These are phyloP conservation scores for Plemyria rubiginata DNA, from an alignment of 2,888 invertebrate species.

Conservation along the genomic window DNA sequence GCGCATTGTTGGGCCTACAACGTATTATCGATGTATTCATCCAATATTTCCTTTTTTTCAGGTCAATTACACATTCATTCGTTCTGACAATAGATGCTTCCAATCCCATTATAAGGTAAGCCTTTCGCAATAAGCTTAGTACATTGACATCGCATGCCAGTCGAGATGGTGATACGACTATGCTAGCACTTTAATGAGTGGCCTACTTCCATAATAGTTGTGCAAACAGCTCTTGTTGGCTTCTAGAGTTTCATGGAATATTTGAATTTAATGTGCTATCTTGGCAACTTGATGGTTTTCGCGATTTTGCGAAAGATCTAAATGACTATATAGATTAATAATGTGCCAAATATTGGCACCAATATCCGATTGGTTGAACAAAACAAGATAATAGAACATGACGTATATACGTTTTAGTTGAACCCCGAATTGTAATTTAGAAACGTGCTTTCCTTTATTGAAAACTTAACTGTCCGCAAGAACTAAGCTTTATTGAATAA, in stretches of 20 bases:
- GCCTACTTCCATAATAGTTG: conserved; percentile 35
- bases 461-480: background rate
- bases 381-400: background rate
- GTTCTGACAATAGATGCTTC: conserved; percentile 54
- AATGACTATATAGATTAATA: too few species aligned
- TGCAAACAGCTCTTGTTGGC: conserved; percentile 24
- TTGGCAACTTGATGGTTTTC: background rate
- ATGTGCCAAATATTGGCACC: too few species aligned
- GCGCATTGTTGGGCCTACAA: conserved; percentile 6
- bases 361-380: background rate
- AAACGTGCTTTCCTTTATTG: background rate
- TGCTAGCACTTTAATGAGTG: conserved; percentile 38
- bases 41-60: conserved; percentile 55
- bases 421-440: conserved; percentile 7
- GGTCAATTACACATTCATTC: conserved; percentile 67
- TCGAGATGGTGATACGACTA: conserved; percentile 14
- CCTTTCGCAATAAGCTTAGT: conserved; percentile 37
- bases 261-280: conserved; percentile 11
- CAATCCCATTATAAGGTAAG: conserved; percentile 57
- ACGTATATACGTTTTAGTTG: background rate
- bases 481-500: conserved; percentile 8
- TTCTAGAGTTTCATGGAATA: conserved; percentile 17
- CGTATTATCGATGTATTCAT: conserved; percentile 29
- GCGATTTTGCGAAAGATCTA: background rate
- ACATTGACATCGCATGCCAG: conserved; percentile 32